Conservation (phyloP, 2,888 invertebrate species). For the Dione juno region DNA sequence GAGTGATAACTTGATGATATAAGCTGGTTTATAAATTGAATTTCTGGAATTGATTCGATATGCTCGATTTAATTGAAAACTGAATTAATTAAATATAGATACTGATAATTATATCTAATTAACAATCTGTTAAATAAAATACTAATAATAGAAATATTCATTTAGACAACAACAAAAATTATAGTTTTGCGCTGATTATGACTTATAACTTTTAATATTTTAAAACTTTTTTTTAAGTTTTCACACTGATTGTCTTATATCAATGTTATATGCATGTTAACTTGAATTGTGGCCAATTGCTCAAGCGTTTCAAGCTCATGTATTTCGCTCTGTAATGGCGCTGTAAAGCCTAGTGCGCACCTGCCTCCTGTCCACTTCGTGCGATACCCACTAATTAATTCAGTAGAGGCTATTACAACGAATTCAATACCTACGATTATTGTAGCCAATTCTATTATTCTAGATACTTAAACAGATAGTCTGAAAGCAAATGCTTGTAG, state of each 20-base stretch:
- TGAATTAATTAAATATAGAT: constrained; percentile 73
- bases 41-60: constrained; percentile 76
- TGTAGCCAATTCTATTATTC: constrained; percentile 59
- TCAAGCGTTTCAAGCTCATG: constrained; percentile 62
- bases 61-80: constrained; percentile 76
- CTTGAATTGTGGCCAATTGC: constrained; percentile 59
- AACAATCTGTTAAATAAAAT: constrained; percentile 63
- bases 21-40: constrained; percentile 81
- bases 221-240: not conserved
- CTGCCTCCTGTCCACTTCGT: constrained; percentile 59
- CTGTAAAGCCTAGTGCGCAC: constrained; percentile 72
- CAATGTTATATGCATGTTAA: constrained; percentile 26
- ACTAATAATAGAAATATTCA: constrained; percentile 44
- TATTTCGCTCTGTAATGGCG: constrained; percentile 66
- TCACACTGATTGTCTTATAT: constrained; percentile 25
- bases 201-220: too few relatives aligned
- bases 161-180: constrained; percentile 42
- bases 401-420: constrained; percentile 66
- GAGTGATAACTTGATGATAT: constrained; percentile 82
- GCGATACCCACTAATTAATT: constrained; percentile 75
- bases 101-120: constrained; percentile 58
- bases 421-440: constrained; percentile 67
- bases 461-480: constrained; percentile 46
- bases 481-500: constrained; percentile 14
- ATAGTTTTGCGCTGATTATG: too few relatives aligned